Conservation (phyloP, 2,797 vertebrate species). For the Etheostoma nigrum region DNA sequence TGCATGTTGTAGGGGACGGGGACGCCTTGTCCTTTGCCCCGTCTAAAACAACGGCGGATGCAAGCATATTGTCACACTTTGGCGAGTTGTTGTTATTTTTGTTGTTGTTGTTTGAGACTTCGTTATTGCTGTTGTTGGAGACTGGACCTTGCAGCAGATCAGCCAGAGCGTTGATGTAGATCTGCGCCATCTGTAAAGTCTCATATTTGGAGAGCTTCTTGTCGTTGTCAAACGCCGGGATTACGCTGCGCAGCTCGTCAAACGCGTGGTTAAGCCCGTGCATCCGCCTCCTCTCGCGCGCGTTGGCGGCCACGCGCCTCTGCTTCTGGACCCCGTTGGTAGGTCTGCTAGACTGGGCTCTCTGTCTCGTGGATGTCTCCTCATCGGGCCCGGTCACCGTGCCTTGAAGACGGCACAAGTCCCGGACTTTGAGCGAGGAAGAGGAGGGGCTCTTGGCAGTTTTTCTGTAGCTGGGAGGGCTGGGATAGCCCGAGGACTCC, state of each 20-base stretch:
- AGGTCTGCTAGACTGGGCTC: conserved; percentile 85
- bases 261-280: conserved; percentile 97
- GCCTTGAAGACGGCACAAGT: conserved; percentile 83
- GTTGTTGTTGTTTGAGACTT: conserved; percentile 27
- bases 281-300: conserved; percentile 94
- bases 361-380: conserved; percentile 74
- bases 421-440: conserved; percentile 81
- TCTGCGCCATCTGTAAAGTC: conserved; percentile 97
- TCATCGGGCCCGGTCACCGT: conserved; percentile 65
- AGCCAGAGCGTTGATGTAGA: conserved; percentile 96
- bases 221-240: conserved; percentile 96
- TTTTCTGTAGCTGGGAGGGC: conserved; percentile 74
- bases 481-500: conserved; percentile 74
- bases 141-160: conserved; percentile 89
- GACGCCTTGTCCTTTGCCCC: conserved; percentile 57
- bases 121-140: not conserved
- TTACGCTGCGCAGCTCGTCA: conserved; percentile 96
- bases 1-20: conserved; percentile 60
- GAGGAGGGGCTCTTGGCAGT: conserved; percentile 72
- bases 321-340: conserved; percentile 90
- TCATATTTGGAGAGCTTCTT: conserved; percentile 99
- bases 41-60: conserved; percentile 57
- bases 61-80: conserved; percentile 74
- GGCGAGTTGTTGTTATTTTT: conserved; percentile 63
- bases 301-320: conserved; percentile 94